phyloP scores from a whole-genome alignment of 1,140 invertebrate species.

The Drosophila kohkoa region DNA sequence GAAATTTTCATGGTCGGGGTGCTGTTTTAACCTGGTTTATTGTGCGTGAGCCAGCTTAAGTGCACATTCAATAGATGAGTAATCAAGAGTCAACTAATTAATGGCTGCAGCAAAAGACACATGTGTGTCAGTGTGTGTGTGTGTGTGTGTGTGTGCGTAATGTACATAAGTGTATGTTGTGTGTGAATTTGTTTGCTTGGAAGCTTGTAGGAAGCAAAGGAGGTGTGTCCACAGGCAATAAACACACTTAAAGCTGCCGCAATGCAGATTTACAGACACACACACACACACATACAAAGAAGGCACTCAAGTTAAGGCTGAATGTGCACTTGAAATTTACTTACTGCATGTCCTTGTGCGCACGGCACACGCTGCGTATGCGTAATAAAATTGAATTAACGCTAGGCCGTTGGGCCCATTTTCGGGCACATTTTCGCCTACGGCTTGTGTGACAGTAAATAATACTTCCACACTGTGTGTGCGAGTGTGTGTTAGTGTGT shows the following conservation, averaged over 20 bases:
- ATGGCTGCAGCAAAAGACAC: constrained; percentile 25
- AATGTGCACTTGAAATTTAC: constrained; percentile 32
- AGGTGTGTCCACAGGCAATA: constrained; percentile 13
- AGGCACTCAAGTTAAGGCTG: constrained; percentile 1
- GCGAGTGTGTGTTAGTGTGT: constrained; percentile 8
- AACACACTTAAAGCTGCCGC: constrained; percentile 52
- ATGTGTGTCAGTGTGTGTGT: background rate
- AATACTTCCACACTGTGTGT: constrained; percentile 27
- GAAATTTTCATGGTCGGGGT: background rate
- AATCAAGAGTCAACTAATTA: constrained; percentile 39
- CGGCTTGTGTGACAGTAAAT: constrained; percentile 35
- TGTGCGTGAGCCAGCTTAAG: constrained; percentile 14
- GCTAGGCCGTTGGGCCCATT: constrained; percentile 45
- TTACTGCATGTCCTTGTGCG: constrained; percentile 54
- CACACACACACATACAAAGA: constrained; percentile 14
- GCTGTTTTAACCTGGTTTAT: constrained; percentile 1
- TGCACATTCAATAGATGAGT: constrained; percentile 29
- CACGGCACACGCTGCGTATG: constrained; percentile 58
- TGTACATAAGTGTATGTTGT: background rate
- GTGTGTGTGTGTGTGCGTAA: background rate
- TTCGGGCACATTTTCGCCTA: constrained; percentile 56
- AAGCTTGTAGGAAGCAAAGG: background rate
- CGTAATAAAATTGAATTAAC: constrained; percentile 78
- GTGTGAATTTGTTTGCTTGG: constrained; percentile 9
- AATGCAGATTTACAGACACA: constrained; percentile 60